These are phyloP conservation scores for Drosophila tsacasi DNA, from an alignment of 1,140 invertebrate species.

Conservation along the genomic window DNA sequence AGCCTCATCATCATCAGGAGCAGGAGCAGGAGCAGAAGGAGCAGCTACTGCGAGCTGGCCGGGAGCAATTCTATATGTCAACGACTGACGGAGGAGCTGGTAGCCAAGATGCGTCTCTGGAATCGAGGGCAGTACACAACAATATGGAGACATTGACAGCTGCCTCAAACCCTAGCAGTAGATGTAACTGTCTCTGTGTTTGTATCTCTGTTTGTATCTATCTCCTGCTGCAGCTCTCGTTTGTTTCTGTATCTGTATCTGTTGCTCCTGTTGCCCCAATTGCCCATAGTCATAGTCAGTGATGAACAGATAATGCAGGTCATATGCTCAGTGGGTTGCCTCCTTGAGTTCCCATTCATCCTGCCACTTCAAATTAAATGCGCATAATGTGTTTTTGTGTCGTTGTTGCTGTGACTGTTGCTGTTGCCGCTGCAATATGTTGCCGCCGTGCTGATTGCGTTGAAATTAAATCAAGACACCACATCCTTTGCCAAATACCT, in stretches of 20 bases:
- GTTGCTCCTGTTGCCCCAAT: constrained; percentile 1
- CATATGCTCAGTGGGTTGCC: constrained; percentile 39
- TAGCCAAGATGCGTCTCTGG: constrained; percentile 4
- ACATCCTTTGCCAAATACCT: constrained; percentile 16
- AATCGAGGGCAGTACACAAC: constrained; percentile 9
- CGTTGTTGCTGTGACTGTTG: background rate
- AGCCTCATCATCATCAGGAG: background rate
- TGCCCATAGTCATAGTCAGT: constrained; percentile 3
- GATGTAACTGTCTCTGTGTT: background rate
- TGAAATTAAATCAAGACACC: constrained; percentile 70
- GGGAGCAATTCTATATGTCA: background rate
- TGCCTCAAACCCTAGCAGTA: background rate
- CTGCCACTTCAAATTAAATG: constrained; percentile 43
- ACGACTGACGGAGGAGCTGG: constrained; percentile 2
- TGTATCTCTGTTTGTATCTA: background rate
- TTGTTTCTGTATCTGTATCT: constrained; percentile 1
- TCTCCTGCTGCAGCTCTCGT: background rate
- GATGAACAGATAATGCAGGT: constrained; percentile 57
- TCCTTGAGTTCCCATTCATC: constrained; percentile 22
- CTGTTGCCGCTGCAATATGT: constrained; percentile 20
- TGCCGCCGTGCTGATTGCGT: constrained; percentile 35
- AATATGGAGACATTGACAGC: constrained; percentile 6
- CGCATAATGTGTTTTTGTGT: constrained; percentile 48
- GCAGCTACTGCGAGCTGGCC: background rate
- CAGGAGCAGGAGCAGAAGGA: background rate